These are phyloP conservation scores for Steromphala cineraria DNA, from an alignment of 2,888 invertebrate species.

Conservation along the genomic window DNA sequence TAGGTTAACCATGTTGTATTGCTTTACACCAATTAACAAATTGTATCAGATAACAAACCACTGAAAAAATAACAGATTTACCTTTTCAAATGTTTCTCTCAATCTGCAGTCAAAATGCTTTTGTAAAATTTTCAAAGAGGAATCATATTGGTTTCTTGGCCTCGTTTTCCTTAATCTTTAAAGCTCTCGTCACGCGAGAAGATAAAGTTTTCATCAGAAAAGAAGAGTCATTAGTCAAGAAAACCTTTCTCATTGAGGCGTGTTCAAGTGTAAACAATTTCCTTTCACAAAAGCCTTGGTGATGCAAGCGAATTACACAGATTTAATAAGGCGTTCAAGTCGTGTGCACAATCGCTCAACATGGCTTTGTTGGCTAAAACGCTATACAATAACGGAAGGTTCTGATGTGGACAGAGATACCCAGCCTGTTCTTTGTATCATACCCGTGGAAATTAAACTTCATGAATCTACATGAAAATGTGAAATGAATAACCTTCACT, in stretches of 20 bases:
- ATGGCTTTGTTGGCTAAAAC: neutral
- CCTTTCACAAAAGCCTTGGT: neutral
- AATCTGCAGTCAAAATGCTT: neutral
- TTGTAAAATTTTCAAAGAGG: neutral
- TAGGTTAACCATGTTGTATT: neutral
- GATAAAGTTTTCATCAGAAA: neutral
- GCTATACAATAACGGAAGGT: neutral
- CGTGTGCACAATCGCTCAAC: neutral
- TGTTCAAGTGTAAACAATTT: neutral
- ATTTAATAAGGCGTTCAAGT: conserved; percentile 5
- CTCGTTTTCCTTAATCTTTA: neutral
- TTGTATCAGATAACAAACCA: neutral
- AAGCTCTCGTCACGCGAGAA: neutral
- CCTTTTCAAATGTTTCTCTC: neutral
- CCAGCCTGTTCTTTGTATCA: too few relatives aligned
- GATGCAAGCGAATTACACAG: conserved; percentile 10
- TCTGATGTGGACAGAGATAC: neutral
- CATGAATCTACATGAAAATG: too few relatives aligned
- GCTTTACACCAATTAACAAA: neutral
- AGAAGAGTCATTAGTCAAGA: neutral
- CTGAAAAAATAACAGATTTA: conserved; percentile 4
- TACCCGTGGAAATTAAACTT: too few relatives aligned
- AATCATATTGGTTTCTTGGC: neutral
- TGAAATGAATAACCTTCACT: too few relatives aligned
- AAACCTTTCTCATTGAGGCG: neutral